phyloP scores from a whole-genome alignment of 2,797 vertebrate species.

The Vultur gryphus region DNA sequence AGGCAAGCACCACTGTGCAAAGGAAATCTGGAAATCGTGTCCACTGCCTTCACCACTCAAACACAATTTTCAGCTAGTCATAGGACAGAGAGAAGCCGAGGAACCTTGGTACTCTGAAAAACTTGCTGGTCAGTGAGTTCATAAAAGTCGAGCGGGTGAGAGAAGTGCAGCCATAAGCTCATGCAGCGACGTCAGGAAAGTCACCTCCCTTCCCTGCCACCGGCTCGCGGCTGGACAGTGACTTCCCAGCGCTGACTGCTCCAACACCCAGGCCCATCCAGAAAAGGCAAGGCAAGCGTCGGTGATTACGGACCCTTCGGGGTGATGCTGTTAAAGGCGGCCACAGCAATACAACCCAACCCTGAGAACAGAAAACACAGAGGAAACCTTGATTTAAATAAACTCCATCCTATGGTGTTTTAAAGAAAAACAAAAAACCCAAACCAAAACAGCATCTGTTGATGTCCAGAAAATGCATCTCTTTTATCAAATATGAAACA shows the following conservation, averaged over 20 bases:
- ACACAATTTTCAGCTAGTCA: not conserved
- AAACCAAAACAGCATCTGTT: not conserved
- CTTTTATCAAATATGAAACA: not conserved
- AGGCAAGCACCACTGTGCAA: not conserved
- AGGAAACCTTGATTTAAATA: not conserved
- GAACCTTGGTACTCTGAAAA: not conserved
- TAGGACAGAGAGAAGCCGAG: not conserved
- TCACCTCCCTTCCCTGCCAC: not conserved
- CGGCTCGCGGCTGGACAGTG: accelerated
- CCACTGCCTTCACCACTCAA: not conserved
- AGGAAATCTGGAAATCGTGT: not conserved
- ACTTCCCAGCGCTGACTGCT: not conserved
- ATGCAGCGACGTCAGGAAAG: accelerated
- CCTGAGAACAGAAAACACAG: not conserved
- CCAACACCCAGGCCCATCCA: not conserved
- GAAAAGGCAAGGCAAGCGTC: not conserved
- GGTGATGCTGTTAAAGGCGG: not conserved
- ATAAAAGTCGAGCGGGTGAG: not conserved
- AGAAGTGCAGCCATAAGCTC: not conserved
- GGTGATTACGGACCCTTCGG: accelerated
- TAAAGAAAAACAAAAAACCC: not conserved
- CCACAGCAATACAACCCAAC: not conserved
- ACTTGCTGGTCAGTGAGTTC: not conserved
- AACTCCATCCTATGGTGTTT: not conserved
- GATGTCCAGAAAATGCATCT: not conserved